Evolutionary conservation across 2,113 vertebrate genomes (phyloP).

Genomic region (Pomatorhinus ruficollis): DNA sequence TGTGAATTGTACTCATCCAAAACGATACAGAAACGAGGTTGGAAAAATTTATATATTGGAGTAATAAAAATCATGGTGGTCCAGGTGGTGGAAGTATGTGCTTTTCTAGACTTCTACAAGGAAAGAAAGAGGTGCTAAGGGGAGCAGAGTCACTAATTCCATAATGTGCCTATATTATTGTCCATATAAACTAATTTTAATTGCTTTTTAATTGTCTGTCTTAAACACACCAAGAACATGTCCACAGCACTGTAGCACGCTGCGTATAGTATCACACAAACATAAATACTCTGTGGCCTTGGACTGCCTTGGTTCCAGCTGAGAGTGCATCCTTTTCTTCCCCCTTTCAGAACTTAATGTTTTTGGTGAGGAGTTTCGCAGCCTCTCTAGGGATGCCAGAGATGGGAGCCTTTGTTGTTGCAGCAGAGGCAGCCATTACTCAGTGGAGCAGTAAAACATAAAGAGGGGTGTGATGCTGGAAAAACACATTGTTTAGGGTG

Average conservation of each 20-base stretch:
- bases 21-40: neutral
- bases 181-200: neutral
- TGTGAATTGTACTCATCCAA: neutral
- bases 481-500: slow-evolving; percentile 53
- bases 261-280: neutral
- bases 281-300: neutral
- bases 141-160: neutral
- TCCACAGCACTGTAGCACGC: neutral
- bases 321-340: neutral
- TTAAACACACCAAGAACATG: neutral
- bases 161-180: neutral
- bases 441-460: neutral
- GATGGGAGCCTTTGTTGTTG: neutral
- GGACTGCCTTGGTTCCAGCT: neutral
- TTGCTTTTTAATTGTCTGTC: neutral
- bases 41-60: neutral
- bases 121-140: neutral
- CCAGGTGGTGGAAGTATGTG: neutral
- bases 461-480: slow-evolving; percentile 31
- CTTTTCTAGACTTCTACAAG: neutral
- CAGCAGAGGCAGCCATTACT: neutral
- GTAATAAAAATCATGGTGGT: neutral
- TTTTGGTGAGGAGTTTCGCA: neutral
- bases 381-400: neutral
- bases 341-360: neutral